Conservation (phyloP, 2,888 invertebrate species). For the Amiota communis region DNA sequence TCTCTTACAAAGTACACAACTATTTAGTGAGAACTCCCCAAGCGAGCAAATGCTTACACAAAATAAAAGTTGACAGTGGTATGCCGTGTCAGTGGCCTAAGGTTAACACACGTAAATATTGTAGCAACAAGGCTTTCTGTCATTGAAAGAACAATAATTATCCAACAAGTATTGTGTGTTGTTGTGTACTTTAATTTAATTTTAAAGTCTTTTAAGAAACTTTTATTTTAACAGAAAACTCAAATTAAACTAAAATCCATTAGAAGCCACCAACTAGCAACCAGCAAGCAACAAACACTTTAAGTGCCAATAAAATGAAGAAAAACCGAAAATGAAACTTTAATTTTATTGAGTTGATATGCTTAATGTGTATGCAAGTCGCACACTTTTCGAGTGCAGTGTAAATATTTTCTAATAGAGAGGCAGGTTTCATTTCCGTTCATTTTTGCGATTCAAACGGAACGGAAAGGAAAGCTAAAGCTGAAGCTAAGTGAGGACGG, state of each 20-base stretch:
- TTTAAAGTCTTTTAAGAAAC: too few relatives aligned
- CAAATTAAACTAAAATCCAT: too few relatives aligned
- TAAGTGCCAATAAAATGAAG: neutral
- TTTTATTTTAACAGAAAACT: too few relatives aligned
- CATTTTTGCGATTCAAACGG: conserved; percentile 5
- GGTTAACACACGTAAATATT: conserved; percentile 2
- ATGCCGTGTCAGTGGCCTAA: conserved; percentile 11
- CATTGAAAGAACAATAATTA: too few relatives aligned
- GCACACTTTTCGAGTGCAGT: conserved; percentile 58
- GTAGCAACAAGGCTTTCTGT: too few relatives aligned
- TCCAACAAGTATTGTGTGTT: too few relatives aligned
- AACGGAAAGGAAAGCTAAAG: neutral
- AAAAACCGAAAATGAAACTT: conserved; percentile 17
- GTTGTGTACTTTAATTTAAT: neutral
- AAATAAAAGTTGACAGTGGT: neutral
- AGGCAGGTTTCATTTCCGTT: conserved; percentile 44
- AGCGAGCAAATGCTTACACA: neutral
- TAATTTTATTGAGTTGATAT: conserved; percentile 47
- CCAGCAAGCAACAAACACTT: neutral
- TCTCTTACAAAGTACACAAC: neutral
- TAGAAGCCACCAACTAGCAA: too few relatives aligned
- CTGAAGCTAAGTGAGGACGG: neutral
- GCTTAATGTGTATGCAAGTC: conserved; percentile 32
- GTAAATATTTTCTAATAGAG: conserved; percentile 67
- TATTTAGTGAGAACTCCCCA: neutral